These are phyloP conservation scores for Mus caroli DNA, from an alignment of 2,797 vertebrate species.

Conservation along the genomic window DNA sequence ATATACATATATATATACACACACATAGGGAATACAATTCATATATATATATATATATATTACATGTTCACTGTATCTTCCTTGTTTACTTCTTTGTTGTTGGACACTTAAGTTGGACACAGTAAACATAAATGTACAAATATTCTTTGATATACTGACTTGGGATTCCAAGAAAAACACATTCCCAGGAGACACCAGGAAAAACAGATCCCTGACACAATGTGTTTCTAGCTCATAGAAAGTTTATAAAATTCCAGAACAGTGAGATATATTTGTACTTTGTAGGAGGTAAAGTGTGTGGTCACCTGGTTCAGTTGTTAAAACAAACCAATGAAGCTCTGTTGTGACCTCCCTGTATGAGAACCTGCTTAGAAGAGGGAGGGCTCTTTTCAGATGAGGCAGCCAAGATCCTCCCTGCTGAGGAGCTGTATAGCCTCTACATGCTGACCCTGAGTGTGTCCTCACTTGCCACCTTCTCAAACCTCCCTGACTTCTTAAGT, in stretches of 20 bases:
- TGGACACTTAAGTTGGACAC: neutral
- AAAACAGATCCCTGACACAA: neutral
- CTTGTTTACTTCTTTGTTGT: neutral
- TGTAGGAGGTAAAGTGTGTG: neutral
- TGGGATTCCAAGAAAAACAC: neutral
- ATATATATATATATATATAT: neutral
- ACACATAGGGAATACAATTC: no score
- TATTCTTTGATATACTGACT: neutral
- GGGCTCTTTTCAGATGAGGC: neutral
- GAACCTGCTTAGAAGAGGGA: neutral
- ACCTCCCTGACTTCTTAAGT: neutral
- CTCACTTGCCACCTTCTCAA: neutral
- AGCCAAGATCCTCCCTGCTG: neutral
- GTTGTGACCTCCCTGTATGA: neutral
- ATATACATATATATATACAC: neutral
- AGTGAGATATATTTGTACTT: neutral
- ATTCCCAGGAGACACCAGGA: neutral
- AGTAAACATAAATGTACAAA: neutral
- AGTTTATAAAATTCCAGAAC: neutral
- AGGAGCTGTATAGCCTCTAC: neutral
- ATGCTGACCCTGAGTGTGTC: neutral
- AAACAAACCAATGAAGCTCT: neutral
- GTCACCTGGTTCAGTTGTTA: neutral
- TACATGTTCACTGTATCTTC: neutral
- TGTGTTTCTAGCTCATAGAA: neutral